phyloP scores from a whole-genome alignment of 2,888 invertebrate genomes.

The Eupithecia centaureata region DNA sequence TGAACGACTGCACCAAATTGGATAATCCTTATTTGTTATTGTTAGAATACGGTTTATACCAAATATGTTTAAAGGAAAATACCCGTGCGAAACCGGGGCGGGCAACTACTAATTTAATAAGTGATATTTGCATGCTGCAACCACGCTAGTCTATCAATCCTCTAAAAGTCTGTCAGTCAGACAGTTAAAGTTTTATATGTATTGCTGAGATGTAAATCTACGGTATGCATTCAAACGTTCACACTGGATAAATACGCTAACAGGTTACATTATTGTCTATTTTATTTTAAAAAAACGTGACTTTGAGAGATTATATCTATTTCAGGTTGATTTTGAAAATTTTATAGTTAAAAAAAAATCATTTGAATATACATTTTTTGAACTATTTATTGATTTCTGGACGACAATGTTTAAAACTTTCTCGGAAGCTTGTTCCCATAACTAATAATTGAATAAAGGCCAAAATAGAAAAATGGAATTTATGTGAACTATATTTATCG shows the following conservation, averaged over 20 bases:
- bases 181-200: neutral
- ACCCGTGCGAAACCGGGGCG: too few species aligned
- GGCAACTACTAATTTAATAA: too few species aligned
- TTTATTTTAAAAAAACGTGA: too few species aligned
- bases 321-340: neutral
- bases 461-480: neutral
- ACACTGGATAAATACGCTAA: conserved; percentile 3
- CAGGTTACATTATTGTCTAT: neutral
- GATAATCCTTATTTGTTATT: too few species aligned
- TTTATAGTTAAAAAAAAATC: too few species aligned
- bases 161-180: neutral
- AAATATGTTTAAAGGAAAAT: too few species aligned
- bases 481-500: neutral
- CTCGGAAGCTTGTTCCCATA: neutral
- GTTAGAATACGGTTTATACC: too few species aligned
- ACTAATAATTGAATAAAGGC: neutral
- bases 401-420: neutral
- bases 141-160: neutral
- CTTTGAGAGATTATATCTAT: too few species aligned
- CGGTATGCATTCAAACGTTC: conserved; percentile 13
- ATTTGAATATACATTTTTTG: neutral
- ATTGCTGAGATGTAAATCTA: conserved; percentile 10
- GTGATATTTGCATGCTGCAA: too few species aligned
- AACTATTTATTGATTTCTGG: neutral
- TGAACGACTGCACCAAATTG: too few species aligned